Conservation (phyloP, 2,888 invertebrate species). For the Troilus luridus region DNA sequence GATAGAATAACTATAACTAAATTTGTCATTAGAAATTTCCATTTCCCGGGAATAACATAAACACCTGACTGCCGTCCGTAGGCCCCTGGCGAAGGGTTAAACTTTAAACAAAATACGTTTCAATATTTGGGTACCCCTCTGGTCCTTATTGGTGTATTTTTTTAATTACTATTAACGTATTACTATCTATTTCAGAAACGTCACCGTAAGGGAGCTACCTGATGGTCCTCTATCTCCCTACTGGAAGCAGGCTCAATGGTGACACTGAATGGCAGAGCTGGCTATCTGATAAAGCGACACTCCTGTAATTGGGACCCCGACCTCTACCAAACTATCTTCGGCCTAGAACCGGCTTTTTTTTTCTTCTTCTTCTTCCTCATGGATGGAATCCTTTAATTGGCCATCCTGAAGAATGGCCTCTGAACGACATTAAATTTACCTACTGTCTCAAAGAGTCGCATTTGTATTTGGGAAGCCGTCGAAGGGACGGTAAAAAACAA, state of each 20-base stretch:
- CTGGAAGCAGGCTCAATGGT: not conserved
- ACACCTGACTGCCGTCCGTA: no score
- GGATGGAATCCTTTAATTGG: conserved; percentile 55
- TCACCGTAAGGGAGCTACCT: not conserved
- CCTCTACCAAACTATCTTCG: conserved; percentile 12
- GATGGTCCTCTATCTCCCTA: no score
- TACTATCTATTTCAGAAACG: not conserved
- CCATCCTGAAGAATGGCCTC: conserved; percentile 42
- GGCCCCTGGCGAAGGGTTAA: no score
- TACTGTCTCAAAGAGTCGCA: conserved; percentile 25
- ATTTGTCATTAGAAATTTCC: no score
- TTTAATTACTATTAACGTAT: not conserved
- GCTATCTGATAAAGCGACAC: conserved; percentile 1
- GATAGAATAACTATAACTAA: no score
- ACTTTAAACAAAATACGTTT: no score
- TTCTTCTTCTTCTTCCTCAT: conserved; percentile 4
- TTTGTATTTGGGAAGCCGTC: conserved; percentile 33
- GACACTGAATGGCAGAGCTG: not conserved
- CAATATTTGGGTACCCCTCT: no score
- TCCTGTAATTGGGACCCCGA: conserved; percentile 5
- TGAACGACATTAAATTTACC: conserved; percentile 46
- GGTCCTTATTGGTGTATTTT: not conserved
- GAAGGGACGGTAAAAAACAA: not conserved
- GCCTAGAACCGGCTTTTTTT: conserved; percentile 16
- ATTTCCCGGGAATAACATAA: no score